Evolutionary conservation across 2,797 vertebrate species (phyloP).

Genomic region (Linurgus olivaceus): DNA sequence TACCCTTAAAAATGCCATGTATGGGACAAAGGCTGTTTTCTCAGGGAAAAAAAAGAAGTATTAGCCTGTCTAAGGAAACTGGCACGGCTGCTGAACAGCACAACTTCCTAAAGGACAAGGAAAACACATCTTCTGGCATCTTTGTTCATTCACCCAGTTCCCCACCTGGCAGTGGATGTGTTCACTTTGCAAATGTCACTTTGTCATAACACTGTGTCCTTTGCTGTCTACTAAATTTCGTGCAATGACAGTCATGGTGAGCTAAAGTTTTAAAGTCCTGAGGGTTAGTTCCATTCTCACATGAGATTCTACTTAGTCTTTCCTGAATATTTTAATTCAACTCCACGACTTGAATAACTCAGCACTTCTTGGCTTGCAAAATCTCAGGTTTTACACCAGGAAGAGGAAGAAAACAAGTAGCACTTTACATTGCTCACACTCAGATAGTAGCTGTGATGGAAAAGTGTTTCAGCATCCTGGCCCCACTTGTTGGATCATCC

Average conservation of each 20-base stretch:
- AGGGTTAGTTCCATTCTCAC: neutral
- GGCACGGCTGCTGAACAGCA: neutral
- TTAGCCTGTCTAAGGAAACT: neutral
- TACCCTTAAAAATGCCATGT: neutral
- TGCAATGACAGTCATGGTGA: neutral
- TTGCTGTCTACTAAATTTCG: neutral
- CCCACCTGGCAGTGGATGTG: neutral
- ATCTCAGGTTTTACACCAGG: neutral
- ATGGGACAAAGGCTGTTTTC: neutral
- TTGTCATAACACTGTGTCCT: neutral
- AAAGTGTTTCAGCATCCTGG: neutral
- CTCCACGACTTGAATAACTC: neutral
- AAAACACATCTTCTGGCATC: neutral
- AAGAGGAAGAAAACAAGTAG: neutral
- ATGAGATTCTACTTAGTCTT: neutral
- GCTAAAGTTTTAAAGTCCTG: neutral
- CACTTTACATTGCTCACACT: neutral
- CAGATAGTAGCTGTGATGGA: neutral
- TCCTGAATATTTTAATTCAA: neutral
- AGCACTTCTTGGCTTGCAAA: neutral
- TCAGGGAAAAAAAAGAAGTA: accelerated
- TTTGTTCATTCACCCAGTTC: neutral
- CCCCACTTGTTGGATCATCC: neutral
- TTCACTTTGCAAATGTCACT: neutral
- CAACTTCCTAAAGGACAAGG: neutral